Evolutionary conservation across 2,797 vertebrate genomes (phyloP).

Genomic region (Champsocephalus gunnari): DNA sequence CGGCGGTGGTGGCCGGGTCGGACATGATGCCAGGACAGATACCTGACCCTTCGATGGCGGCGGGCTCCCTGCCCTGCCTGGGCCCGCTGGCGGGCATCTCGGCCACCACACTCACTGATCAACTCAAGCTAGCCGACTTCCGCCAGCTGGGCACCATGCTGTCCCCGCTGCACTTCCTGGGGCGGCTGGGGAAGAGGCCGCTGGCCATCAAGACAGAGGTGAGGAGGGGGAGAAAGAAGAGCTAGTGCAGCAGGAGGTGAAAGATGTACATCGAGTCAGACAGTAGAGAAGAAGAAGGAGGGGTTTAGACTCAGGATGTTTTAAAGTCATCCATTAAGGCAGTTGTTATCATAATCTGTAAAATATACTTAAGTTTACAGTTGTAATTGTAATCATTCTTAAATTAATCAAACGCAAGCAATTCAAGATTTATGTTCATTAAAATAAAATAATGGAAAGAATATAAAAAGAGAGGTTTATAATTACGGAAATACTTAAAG

Average conservation of each 20-base stretch:
- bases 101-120: constrained; percentile 91
- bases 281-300: background rate
- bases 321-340: too few species aligned
- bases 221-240: constrained; percentile 63
- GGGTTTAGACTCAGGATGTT: too few species aligned
- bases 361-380: too few species aligned
- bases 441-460: too few species aligned
- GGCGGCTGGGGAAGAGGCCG: constrained; percentile 91
- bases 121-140: constrained; percentile 92
- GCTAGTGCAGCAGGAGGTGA: constrained; percentile 3
- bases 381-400: too few species aligned
- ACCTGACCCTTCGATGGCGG: constrained; percentile 92
- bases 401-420: too few species aligned
- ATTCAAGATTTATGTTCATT: too few species aligned
- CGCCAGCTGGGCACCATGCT: constrained; percentile 92
- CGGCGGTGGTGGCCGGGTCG: constrained; percentile 77
- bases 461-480: background rate
- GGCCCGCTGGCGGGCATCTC: constrained; percentile 91
- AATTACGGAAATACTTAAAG: background rate
- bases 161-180: constrained; percentile 91
- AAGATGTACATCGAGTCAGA: background rate
- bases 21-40: constrained; percentile 99
- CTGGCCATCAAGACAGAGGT: constrained; percentile 93
- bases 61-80: constrained; percentile 90
- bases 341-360: too few species aligned